phyloP scores from a whole-genome alignment of 1,140 invertebrate species.

The Wiebesia pumilae region DNA sequence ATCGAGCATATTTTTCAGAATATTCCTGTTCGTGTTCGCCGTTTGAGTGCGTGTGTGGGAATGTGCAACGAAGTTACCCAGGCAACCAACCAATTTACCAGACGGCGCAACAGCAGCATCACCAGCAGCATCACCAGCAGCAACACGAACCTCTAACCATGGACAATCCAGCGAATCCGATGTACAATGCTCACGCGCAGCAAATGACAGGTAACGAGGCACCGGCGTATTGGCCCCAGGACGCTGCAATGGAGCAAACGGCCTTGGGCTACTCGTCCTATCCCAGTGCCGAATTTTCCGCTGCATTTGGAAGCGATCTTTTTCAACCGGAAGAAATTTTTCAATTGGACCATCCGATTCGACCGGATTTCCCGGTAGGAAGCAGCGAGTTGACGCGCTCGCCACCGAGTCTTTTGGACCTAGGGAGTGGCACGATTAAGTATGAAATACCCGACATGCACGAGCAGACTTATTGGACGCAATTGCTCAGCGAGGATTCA shows the following conservation, averaged over 20 bases:
- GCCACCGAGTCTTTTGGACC: constrained; percentile 81
- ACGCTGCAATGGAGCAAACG: constrained; percentile 62
- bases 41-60: constrained; percentile 78
- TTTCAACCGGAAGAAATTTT: constrained; percentile 87
- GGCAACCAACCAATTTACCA: constrained; percentile 67
- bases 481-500: constrained; percentile 73
- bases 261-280: constrained; percentile 63
- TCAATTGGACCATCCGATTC: constrained; percentile 83
- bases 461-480: constrained; percentile 69
- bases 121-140: constrained; percentile 51
- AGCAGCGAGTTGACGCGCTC: constrained; percentile 77
- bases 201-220: constrained; percentile 46
- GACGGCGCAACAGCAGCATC: constrained; percentile 57
- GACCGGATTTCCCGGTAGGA: constrained; percentile 76
- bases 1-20: constrained; percentile 62
- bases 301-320: constrained; percentile 78
- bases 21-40: constrained; percentile 80
- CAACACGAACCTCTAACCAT: not conserved
- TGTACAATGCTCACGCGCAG: constrained; percentile 23
- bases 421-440: constrained; percentile 81
- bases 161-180: constrained; percentile 14
- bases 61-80: constrained; percentile 21
- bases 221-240: constrained; percentile 67
- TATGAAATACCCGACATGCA: constrained; percentile 67
- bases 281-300: constrained; percentile 71